phyloP scores from a whole-genome alignment of 2,113 vertebrate genomes.

The Tympanuchus pallidicinctus region DNA sequence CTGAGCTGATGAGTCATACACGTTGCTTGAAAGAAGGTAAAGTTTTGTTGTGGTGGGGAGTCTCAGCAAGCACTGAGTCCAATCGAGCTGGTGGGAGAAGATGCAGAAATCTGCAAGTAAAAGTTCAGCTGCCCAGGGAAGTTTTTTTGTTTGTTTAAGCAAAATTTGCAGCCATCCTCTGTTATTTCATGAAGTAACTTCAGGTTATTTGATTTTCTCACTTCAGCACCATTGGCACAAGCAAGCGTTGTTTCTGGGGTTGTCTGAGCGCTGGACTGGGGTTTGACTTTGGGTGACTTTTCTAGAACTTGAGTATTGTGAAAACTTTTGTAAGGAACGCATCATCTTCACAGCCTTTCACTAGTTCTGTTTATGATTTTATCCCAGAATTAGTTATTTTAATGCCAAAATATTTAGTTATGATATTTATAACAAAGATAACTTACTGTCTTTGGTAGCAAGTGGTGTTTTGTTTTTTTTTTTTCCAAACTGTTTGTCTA shows the following conservation, averaged over 20 bases:
- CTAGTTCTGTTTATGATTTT: neutral
- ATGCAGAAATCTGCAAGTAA: neutral
- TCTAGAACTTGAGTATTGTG: neutral
- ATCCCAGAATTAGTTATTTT: neutral
- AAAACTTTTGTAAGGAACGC: accelerated
- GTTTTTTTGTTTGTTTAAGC: neutral
- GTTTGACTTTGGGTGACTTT: neutral
- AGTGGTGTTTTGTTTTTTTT: neutral
- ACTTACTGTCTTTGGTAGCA: neutral
- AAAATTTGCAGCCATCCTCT: neutral
- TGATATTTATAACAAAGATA: neutral
- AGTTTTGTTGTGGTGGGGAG: constrained; percentile 9
- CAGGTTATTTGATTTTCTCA: neutral
- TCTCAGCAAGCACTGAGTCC: constrained; percentile 30
- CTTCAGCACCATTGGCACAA: neutral
- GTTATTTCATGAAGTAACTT: neutral
- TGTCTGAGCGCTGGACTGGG: too few species aligned
- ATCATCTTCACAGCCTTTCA: neutral
- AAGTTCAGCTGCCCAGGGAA: neutral
- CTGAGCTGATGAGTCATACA: constrained; percentile 25
- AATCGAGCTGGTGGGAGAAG: constrained; percentile 2
- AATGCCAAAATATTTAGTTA: neutral
- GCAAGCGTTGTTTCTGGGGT: neutral
- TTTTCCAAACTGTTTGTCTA: neutral
- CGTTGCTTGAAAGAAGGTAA: constrained; percentile 32